Conservation (phyloP, 1,140 invertebrate genomes). For the Listronotus oregonensis region DNA sequence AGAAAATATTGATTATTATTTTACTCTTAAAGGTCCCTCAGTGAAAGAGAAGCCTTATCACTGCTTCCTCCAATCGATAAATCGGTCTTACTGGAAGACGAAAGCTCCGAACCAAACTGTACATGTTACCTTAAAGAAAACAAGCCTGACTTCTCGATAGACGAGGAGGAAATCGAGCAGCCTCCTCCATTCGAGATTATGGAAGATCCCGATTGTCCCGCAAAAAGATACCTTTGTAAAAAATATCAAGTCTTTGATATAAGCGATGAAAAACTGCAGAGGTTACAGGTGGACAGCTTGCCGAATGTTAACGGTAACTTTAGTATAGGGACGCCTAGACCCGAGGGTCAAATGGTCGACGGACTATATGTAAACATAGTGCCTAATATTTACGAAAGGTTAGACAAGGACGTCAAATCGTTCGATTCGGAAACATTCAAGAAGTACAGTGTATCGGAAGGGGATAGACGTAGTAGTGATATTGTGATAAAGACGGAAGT, state of each 20-base stretch:
- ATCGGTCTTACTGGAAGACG: conserved; percentile 33
- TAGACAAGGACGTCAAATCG: conserved; percentile 45
- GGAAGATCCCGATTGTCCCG: conserved; percentile 48
- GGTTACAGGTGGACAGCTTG: conserved; percentile 41
- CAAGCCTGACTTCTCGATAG: conserved; percentile 40
- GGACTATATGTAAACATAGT: conserved; percentile 54
- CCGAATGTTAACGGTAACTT: conserved; percentile 53
- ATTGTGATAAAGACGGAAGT: conserved; percentile 17
- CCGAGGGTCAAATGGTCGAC: conserved; percentile 26
- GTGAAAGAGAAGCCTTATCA: conserved; percentile 48
- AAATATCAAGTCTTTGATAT: conserved; percentile 45
- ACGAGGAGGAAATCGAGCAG: conserved; percentile 31
- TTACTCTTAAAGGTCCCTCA: conserved; percentile 36
- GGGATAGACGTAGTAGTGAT: conserved; percentile 21
- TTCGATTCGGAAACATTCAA: conserved; percentile 51
- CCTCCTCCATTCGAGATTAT: conserved; percentile 38
- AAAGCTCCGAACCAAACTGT: conserved; percentile 37
- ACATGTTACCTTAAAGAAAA: conserved; percentile 44
- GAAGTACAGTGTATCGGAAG: conserved; percentile 54
- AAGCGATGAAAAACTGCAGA: conserved; percentile 33
- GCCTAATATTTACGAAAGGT: conserved; percentile 53
- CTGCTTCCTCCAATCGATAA: conserved; percentile 50
- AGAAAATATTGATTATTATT: neutral
- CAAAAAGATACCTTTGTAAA: conserved; percentile 42
- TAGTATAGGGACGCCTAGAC: conserved; percentile 35